Base-by-base conservation (phyloP, 2,888 invertebrate genomes). In the Diploptera punctata region DNA sequence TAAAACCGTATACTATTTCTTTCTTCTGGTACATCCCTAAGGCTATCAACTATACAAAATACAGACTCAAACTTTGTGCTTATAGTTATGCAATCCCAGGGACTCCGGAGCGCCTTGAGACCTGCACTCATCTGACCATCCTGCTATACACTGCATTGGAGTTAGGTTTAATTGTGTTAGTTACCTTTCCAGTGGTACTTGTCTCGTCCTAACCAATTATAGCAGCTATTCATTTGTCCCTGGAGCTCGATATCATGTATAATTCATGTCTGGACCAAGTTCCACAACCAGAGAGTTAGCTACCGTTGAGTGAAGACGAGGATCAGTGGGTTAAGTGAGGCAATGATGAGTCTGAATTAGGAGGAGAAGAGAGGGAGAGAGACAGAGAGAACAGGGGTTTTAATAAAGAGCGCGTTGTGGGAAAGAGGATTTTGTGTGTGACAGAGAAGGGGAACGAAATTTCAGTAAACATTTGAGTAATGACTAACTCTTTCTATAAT, bases 191-290 rank as follows among this genome's bases (percentile, higher is more conserved):
- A 13, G 26, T 24, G 24, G 26, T 21, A 65, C 65, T 26, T 44
- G 26, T 24, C 47, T 43, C 60, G 26, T 60, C 69, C 69, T 44
- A 26, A 43, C 57, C 69, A 69, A 69, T 69, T 60, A 54, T 26
- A 44, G 24, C 10, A 57, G 29, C 44, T 19, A 69, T 69, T 69
- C 69, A 69, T 69, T 69, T 57, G 44, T 72, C 72, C 72, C 73
- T 31, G 21, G 73, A 60, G 70, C 67, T 43, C 67, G 33, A 49
- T 70, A 65, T 18, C 18, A 73, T 73, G 73, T 65, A 57, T 73
- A 60, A 73, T 73, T 65, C 73, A 73, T 70, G 68, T 47, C 26
- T 29, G 60, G 33, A n/a, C n/a, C 18, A 18, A 47, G 3, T 47
- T 47, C 47, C 47, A 47, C 3, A 47, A n/a, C 18, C 10, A 9